These are phyloP conservation scores for Spatula versicolor DNA, from an alignment of 2,797 vertebrate genomes.

Conservation along the genomic window DNA sequence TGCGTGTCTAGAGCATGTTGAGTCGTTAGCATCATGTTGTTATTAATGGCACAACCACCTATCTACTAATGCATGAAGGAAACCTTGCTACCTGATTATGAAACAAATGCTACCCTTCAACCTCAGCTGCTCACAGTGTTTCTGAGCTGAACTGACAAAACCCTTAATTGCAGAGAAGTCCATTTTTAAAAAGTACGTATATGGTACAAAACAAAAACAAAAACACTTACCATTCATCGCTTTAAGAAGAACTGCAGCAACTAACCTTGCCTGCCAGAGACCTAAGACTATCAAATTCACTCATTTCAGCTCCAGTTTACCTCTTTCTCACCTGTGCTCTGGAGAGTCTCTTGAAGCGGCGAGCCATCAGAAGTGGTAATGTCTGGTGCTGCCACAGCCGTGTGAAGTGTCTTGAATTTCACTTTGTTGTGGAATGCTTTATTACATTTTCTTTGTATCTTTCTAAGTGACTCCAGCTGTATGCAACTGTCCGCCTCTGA, in stretches of 20 bases:
- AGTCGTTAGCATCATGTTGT: neutral
- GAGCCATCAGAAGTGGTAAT: neutral
- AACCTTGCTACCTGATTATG: neutral
- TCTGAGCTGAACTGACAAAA: slow-evolving; percentile 12
- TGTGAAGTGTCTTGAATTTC: slow-evolving; percentile 35
- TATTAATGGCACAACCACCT: neutral
- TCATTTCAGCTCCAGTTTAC: neutral
- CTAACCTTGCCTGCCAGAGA: neutral
- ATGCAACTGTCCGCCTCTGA: slow-evolving; percentile 31
- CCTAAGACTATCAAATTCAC: neutral
- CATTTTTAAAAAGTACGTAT: no score
- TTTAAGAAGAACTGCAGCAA: neutral
- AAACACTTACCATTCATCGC: neutral
- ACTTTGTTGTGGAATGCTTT: slow-evolving; percentile 47
- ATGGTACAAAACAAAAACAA: no score
- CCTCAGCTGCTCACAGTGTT: neutral
- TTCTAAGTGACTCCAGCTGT: slow-evolving; percentile 16
- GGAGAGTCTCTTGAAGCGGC: neutral
- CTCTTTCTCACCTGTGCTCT: slow-evolving; percentile 45
- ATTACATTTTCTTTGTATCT: slow-evolving; percentile 63
- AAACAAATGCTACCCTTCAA: neutral
- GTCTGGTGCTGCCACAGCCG: neutral
- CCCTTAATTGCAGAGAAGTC: neutral
- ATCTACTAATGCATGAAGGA: neutral
- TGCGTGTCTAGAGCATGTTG: neutral